A percentile compares a stretch with the other conserved stretches of the same genome.
Conservation (phyloP, 2,888 invertebrate genomes). For the Troglohyphantes excavatus region DNA sequence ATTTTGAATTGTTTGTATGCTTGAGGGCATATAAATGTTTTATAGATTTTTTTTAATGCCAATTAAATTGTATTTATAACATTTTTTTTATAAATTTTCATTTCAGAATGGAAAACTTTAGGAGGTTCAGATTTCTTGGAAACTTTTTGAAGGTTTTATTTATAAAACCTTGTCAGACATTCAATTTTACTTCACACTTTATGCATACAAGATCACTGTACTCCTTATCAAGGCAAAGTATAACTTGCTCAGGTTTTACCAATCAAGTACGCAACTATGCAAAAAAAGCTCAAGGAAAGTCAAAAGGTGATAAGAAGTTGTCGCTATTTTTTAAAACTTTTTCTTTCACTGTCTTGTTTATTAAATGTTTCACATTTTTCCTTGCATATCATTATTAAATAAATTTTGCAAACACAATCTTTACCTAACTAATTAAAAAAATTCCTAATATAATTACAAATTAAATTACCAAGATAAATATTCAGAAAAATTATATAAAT, state of each 20-base stretch:
- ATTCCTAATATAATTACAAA: no score
- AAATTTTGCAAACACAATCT: no score
- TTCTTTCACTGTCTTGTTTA: background rate
- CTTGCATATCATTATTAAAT: no score
- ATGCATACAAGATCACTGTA: background rate
- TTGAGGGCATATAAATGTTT: no score
- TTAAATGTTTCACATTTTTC: background rate
- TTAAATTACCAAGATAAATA: no score
- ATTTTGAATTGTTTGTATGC: no score
- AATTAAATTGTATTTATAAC: no score
- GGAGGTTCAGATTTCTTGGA: background rate
- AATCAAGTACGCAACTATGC: slow-evolving; percentile 40
- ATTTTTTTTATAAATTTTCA: no score
- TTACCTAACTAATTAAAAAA: no score
- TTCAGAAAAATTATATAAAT: no score
- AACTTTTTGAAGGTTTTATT: background rate
- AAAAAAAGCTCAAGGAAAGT: slow-evolving; percentile 38
- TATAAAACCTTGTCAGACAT: background rate
- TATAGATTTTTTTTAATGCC: no score
- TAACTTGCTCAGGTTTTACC: background rate
- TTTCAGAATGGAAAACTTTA: slow-evolving; percentile 27
- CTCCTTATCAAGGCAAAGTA: background rate
- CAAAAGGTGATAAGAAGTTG: background rate
- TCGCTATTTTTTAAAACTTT: no score
- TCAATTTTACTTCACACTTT: background rate